Conservation (phyloP, 2,888 invertebrate genomes). For the Ochlodes sylvanus region DNA sequence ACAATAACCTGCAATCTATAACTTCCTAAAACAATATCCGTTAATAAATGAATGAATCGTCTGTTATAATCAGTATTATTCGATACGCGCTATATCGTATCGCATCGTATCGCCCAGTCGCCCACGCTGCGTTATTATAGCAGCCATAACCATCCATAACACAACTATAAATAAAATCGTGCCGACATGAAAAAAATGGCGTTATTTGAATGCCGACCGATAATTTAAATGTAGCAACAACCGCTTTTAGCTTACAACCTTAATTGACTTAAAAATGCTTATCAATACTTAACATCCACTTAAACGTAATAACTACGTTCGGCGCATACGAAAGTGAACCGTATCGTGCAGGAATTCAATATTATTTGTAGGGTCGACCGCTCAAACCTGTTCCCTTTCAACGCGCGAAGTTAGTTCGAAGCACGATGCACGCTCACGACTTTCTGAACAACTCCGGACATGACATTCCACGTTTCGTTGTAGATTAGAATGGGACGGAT, state of each 20-base stretch:
- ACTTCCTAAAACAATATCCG: constrained; percentile 34
- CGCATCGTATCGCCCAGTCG: constrained; percentile 39
- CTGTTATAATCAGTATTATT: constrained; percentile 47
- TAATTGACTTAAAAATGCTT: constrained; percentile 86
- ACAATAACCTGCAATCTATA: not conserved
- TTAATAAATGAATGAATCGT: constrained; percentile 67
- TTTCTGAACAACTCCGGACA: constrained; percentile 85
- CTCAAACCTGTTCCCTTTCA: constrained; percentile 63
- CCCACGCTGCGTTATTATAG: constrained; percentile 71
- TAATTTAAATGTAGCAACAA: constrained; percentile 86
- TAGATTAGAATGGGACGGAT: constrained; percentile 83
- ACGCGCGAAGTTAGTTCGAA: constrained; percentile 66
- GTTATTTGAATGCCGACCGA: constrained; percentile 84
- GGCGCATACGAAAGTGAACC: constrained; percentile 52
- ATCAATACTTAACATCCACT: constrained; percentile 66
- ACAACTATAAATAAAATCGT: constrained; percentile 81
- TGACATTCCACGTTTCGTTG: constrained; percentile 85
- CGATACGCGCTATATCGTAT: constrained; percentile 60
- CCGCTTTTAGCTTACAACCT: constrained; percentile 85
- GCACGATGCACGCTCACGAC: constrained; percentile 86
- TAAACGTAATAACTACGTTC: constrained; percentile 50
- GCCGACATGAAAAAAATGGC: constrained; percentile 84
- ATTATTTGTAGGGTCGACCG: constrained; percentile 45
- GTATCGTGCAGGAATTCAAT: constrained; percentile 50
- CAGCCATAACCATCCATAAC: constrained; percentile 62